A percentile compares a stretch with the other conserved stretches of the same genome.
phyloP scores from a whole-genome alignment of 2,797 vertebrate species.

The Onychomys leucogaster region DNA sequence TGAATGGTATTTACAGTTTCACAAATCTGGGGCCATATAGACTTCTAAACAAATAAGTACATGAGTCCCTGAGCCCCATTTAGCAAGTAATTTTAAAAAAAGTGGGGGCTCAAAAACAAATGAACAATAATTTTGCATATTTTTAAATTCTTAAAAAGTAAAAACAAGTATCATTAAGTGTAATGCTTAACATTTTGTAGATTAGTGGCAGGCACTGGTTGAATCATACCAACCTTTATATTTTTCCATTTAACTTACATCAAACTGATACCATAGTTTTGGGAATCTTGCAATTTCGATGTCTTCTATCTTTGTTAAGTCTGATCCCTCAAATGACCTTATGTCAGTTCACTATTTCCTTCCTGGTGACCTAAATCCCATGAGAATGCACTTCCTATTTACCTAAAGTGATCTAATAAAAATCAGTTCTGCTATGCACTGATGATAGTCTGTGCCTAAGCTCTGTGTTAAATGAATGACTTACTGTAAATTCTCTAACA shows the following conservation, averaged over 20 bases:
- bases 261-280: background rate
- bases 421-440: conserved; percentile 69
- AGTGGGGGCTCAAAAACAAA: background rate
- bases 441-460: conserved; percentile 72
- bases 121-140: background rate
- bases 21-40: background rate
- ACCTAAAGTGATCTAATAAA: conserved; percentile 77
- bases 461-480: conserved; percentile 76
- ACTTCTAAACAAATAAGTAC: background rate
- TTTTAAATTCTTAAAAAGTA: conserved; percentile 12
- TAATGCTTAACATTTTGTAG: background rate
- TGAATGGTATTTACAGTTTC: background rate
- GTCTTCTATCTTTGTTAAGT: conserved; percentile 34
- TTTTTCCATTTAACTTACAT: conserved; percentile 9
- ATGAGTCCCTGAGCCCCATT: background rate
- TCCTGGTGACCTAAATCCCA: conserved; percentile 32
- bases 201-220: background rate
- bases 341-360: conserved; percentile 63
- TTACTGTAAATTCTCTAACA: conserved; percentile 60
- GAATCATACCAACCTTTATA: background rate
- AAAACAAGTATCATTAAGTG: background rate
- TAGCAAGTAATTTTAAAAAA: background rate
- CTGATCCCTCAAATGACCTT: conserved; percentile 45
- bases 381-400: background rate
- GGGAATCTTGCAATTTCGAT: background rate